These are phyloP conservation scores for Hemibagrus guttatus DNA, from an alignment of 2,797 vertebrate genomes.

Conservation along the genomic window DNA sequence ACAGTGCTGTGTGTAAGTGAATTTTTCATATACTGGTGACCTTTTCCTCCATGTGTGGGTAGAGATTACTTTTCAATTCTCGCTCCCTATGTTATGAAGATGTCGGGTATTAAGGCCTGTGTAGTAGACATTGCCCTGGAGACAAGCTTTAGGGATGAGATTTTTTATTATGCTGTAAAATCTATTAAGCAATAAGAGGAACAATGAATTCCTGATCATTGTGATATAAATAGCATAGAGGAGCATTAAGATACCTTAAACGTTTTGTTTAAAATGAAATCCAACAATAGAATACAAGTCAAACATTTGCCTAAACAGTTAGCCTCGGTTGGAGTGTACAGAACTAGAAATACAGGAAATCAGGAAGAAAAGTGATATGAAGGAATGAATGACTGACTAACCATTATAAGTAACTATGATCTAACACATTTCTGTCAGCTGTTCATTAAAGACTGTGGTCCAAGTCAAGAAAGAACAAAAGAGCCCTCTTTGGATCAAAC, in stretches of 20 bases:
- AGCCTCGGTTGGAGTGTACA: background rate
- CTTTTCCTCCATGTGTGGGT: slow-evolving; percentile 41
- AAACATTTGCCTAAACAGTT: background rate
- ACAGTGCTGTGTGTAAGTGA: slow-evolving; percentile 50
- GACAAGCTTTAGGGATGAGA: slow-evolving; percentile 26
- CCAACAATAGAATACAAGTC: background rate
- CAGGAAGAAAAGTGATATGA: slow-evolving; percentile 4
- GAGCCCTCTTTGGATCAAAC: background rate
- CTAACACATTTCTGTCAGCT: slow-evolving; percentile 25
- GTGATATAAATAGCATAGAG: background rate
- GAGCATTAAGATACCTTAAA: background rate
- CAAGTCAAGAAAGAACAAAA: slow-evolving; percentile 13
- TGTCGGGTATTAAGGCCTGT: slow-evolving; percentile 12
- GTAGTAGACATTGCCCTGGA: slow-evolving; percentile 23
- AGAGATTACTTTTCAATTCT: slow-evolving; percentile 38
- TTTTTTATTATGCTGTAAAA: slow-evolving; percentile 47
- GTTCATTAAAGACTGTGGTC: slow-evolving; percentile 1
- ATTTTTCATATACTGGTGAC: slow-evolving; percentile 55
- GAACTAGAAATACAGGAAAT: background rate
- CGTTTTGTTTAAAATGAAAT: background rate
- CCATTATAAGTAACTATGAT: background rate
- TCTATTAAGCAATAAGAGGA: slow-evolving; percentile 30
- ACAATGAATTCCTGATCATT: background rate
- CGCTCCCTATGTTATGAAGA: slow-evolving; percentile 38
- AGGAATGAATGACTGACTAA: background rate